phyloP scores from a whole-genome alignment of 2,888 invertebrate species.

The Baccha elongata region DNA sequence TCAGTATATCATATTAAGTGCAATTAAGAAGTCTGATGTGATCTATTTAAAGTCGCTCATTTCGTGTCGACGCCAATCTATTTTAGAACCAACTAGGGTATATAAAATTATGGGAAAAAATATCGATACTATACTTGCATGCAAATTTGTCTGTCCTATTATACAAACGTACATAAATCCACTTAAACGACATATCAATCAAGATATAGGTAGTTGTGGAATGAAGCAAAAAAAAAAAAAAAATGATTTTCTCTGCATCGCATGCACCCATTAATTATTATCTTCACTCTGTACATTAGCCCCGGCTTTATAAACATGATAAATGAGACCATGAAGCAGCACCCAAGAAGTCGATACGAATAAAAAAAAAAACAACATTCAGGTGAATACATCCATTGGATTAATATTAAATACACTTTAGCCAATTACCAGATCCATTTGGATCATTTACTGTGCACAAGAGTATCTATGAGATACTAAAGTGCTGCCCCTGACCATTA shows the following conservation, averaged over 20 bases:
- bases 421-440: slow-evolving; percentile 70
- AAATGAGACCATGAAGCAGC: slow-evolving; percentile 58
- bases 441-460: slow-evolving; percentile 64
- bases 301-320: slow-evolving; percentile 62
- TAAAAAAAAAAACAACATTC: slow-evolving; percentile 20
- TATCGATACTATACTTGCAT: slow-evolving; percentile 41
- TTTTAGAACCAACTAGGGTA: slow-evolving; percentile 45
- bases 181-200: slow-evolving; percentile 73
- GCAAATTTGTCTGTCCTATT: slow-evolving; percentile 62
- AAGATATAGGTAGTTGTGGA: slow-evolving; percentile 55
- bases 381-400: slow-evolving; percentile 50
- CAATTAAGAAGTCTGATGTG: slow-evolving; percentile 67
- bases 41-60: slow-evolving; percentile 65
- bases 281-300: slow-evolving; percentile 37
- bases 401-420: slow-evolving; percentile 63
- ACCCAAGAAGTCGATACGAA: slow-evolving; percentile 21
- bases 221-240: slow-evolving; percentile 8
- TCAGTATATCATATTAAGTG: slow-evolving; percentile 65
- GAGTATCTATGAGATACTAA: slow-evolving; percentile 13
- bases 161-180: slow-evolving; percentile 43
- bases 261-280: slow-evolving; percentile 67
- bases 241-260: slow-evolving; percentile 23
- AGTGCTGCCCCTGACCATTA: slow-evolving; percentile 46
- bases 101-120: slow-evolving; percentile 46
- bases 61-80: slow-evolving; percentile 67